phyloP scores from a whole-genome alignment of 2,113 vertebrate species.

The Pedionomus torquatus region DNA sequence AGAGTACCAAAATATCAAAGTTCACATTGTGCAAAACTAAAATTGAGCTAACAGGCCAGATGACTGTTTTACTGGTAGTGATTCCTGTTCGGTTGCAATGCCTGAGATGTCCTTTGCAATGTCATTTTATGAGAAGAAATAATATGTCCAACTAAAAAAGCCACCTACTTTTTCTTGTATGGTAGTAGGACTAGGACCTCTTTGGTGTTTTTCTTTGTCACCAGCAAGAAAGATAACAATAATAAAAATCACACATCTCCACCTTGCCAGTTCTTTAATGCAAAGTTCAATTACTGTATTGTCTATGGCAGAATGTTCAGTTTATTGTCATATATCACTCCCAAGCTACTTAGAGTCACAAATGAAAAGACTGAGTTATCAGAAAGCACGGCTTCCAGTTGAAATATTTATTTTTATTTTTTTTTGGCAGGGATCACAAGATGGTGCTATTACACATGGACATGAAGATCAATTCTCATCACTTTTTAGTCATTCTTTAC shows the following conservation, averaged over 20 bases:
- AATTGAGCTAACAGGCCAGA: neutral
- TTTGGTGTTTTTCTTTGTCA: neutral
- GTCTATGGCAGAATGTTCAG: neutral
- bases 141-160: neutral
- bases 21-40: neutral
- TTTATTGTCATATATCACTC: neutral
- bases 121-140: neutral
- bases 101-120: neutral
- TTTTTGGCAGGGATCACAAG: neutral
- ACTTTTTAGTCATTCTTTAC: neutral
- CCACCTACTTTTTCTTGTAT: neutral
- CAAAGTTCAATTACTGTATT: neutral
- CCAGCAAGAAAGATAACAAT: neutral
- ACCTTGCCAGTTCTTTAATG: neutral
- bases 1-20: neutral
- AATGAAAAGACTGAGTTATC: neutral
- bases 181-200: neutral
- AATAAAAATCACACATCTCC: neutral
- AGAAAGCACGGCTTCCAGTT: neutral
- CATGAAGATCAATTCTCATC: neutral
- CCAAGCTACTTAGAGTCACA: constrained; percentile 5
- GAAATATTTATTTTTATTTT: neutral
- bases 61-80: neutral
- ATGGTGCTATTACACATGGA: neutral
- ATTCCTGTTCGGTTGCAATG: neutral